phyloP scores from a whole-genome alignment of 2,113 vertebrate genomes.

The Gnathonemus longibarbis region DNA sequence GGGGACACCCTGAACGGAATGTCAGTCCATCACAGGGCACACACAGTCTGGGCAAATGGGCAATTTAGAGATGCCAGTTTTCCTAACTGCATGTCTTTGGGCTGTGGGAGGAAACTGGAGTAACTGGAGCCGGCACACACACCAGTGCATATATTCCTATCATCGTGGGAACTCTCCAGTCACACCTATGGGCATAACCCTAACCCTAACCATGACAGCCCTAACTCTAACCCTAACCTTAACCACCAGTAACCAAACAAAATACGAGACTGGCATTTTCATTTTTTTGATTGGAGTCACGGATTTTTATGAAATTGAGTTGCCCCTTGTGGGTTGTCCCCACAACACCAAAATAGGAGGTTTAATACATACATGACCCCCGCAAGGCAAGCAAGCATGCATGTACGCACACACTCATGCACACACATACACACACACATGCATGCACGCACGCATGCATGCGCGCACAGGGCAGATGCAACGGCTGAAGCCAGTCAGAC shows the following conservation, averaged over 20 bases:
- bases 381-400: too few relatives aligned
- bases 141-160: background rate
- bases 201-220: background rate
- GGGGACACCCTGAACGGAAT: background rate
- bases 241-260: background rate
- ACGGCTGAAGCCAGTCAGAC: background rate
- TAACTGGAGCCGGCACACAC: background rate
- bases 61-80: background rate
- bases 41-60: background rate
- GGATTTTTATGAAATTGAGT: background rate
- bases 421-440: fast-evolving
- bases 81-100: background rate
- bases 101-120: background rate
- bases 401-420: fast-evolving
- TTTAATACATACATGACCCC: too few relatives aligned
- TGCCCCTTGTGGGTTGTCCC: background rate
- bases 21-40: background rate
- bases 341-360: too few relatives aligned
- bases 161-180: background rate
- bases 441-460: fast-evolving
- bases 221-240: background rate
- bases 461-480: background rate
- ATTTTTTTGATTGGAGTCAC: background rate
- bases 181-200: background rate
- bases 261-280: background rate